These are phyloP conservation scores for Copidosoma aretas DNA, from an alignment of 2,888 invertebrate species.

Conservation along the genomic window DNA sequence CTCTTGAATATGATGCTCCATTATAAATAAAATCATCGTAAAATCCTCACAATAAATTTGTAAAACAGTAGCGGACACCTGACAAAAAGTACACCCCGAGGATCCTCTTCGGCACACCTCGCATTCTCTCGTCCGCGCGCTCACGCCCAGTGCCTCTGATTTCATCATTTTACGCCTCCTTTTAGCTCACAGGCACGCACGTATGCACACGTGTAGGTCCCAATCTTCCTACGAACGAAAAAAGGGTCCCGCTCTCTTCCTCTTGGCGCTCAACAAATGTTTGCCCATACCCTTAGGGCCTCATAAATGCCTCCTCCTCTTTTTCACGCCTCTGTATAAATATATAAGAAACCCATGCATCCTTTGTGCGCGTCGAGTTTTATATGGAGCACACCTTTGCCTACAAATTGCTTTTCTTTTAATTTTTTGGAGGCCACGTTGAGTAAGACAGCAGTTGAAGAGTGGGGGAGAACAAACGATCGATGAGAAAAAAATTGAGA, in stretches of 20 bases:
- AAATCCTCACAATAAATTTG: no score
- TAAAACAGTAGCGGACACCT: background rate
- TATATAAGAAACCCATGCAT: no score
- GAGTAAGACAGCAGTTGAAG: constrained; percentile 12
- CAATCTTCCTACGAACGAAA: no score
- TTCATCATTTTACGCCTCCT: constrained; percentile 19
- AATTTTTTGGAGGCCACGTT: background rate
- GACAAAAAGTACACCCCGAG: background rate
- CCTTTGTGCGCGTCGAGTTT: constrained; percentile 4
- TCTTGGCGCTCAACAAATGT: constrained; percentile 22
- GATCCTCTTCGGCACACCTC: no score
- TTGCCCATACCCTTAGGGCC: constrained; percentile 22
- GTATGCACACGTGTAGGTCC: background rate
- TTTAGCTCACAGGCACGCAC: background rate
- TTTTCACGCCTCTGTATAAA: background rate
- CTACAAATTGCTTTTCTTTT: background rate
- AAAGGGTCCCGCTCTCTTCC: no score
- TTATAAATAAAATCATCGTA: no score
- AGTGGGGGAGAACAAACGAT: constrained; percentile 2
- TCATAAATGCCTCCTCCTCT: constrained; percentile 17
- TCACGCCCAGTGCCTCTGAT: background rate
- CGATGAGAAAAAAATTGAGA: background rate
- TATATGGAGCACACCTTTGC: background rate
- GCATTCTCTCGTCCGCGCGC: no score
- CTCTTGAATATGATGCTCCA: no score